phyloP scores from a whole-genome alignment of 2,113 vertebrate species.

The Oreochromis aureus region DNA sequence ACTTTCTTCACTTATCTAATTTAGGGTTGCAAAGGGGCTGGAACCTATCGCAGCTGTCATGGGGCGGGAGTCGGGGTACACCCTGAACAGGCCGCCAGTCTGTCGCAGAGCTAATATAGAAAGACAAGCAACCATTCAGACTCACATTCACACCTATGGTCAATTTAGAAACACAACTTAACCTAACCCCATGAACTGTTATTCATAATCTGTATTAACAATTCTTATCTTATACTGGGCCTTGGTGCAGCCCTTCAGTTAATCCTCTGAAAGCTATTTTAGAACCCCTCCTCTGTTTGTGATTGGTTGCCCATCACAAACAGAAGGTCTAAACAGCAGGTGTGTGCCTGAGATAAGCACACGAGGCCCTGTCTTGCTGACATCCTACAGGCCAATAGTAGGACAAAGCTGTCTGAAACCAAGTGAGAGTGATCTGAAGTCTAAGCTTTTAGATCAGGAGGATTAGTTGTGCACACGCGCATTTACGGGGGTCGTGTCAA shows the following conservation, averaged over 20 bases:
- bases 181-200: background rate
- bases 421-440: background rate
- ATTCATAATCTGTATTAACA: background rate
- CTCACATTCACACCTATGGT: background rate
- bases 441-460: background rate
- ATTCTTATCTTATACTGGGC: background rate
- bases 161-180: background rate
- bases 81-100: background rate
- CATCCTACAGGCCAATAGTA: background rate
- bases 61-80: background rate
- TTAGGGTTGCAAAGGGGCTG: background rate
- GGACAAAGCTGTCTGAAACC: background rate
- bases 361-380: background rate
- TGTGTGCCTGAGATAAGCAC: background rate
- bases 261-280: background rate
- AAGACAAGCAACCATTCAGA: background rate
- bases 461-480: background rate
- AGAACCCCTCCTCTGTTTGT: background rate
- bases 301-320: background rate
- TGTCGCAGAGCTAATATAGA: background rate
- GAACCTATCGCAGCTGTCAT: background rate
- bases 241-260: background rate
- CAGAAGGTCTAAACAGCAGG: background rate
- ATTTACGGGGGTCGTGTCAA: background rate
- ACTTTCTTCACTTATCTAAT: background rate